Evolutionary conservation across 2,113 vertebrate species (phyloP).

Genomic region (Tichodroma muraria): DNA sequence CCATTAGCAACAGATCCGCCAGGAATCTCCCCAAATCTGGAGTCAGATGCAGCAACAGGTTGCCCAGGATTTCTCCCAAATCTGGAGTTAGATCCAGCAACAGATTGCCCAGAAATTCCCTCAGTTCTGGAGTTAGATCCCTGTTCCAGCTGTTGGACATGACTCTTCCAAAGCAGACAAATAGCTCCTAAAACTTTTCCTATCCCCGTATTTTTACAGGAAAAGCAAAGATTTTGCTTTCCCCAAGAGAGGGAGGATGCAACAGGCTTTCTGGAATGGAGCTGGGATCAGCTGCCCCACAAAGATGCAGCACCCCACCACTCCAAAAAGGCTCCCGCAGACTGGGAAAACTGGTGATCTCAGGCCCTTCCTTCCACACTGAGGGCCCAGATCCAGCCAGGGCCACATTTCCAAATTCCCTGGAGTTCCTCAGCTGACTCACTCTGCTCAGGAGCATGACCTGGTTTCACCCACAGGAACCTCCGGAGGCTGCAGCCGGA

Average conservation of each 20-base stretch:
- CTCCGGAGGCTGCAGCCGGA: background rate
- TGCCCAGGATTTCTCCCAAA: background rate
- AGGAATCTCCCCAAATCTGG: background rate
- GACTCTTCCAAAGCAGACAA: background rate
- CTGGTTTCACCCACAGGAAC: slow-evolving; percentile 46
- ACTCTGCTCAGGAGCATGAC: slow-evolving; percentile 23
- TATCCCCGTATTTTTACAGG: rapidly evolving
- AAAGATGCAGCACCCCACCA: background rate
- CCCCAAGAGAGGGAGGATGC: background rate
- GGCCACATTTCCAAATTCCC: background rate
- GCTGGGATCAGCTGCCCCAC: background rate
- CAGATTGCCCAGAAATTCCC: background rate
- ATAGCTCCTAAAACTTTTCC: background rate
- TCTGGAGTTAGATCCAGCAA: background rate
- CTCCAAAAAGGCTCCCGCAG: background rate
- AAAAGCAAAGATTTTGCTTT: no score
- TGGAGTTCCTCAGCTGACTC: slow-evolving; percentile 32
- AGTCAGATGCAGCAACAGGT: no score
- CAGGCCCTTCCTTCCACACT: background rate
- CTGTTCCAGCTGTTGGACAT: background rate
- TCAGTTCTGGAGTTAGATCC: background rate
- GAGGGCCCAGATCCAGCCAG: background rate
- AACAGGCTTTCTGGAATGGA: background rate
- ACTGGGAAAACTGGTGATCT: background rate
- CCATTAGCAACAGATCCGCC: background rate